Conservation (phyloP, 2,888 invertebrate species). For the Rapana venosa region DNA sequence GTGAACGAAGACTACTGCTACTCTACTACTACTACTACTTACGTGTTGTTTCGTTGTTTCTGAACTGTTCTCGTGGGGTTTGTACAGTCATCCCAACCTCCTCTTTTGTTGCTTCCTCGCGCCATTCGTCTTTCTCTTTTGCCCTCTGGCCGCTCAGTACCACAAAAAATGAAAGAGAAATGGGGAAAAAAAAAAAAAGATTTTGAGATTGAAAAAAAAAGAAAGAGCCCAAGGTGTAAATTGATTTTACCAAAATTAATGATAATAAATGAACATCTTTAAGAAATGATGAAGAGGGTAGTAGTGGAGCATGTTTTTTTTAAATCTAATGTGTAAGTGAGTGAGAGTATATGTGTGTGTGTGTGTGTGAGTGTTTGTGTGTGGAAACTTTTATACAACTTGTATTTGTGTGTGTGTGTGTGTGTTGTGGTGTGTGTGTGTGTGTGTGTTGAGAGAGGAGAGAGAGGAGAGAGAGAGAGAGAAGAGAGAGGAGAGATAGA, state of each 20-base stretch:
- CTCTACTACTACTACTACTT: conserved; percentile 66
- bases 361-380: conserved; percentile 1
- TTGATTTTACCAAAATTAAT: no score
- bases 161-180: no score
- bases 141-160: conserved; percentile 79
- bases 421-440: conserved; percentile 6
- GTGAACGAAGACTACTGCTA: no score
- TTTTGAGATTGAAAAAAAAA: no score
- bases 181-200: no score
- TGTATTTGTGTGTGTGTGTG: not conserved
- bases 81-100: conserved; percentile 99
- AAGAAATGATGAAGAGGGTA: no score
- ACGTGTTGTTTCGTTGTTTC: conserved; percentile 97
- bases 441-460: not conserved
- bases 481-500: no score
- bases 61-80: conserved; percentile 96
- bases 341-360: not conserved
- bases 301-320: no score
- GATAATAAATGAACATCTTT: no score
- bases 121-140: conserved; percentile 91
- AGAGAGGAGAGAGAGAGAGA: no score
- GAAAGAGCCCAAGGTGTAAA: no score
- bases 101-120: conserved; percentile 93
- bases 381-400: not conserved
- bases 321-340: not conserved